Conservation (phyloP, 2,797 vertebrate genomes). For the Pangasius mekongensis region DNA sequence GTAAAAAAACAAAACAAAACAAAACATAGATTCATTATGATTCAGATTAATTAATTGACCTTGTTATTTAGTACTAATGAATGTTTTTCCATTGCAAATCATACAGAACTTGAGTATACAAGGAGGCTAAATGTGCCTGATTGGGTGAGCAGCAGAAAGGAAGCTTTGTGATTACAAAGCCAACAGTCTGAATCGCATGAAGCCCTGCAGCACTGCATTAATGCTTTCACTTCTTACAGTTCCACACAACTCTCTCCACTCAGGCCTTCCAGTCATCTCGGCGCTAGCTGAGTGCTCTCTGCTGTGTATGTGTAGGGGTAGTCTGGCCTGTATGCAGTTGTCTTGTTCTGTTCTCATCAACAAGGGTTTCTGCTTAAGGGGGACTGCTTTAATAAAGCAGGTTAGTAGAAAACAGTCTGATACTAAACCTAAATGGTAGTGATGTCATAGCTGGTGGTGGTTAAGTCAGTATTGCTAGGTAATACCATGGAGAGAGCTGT, state of each 20-base stretch:
- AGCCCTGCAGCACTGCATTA: constrained; percentile 25
- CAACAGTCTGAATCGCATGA: constrained; percentile 27
- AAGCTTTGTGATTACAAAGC: constrained; percentile 36
- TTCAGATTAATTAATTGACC: background rate
- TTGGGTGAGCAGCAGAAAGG: constrained; percentile 27
- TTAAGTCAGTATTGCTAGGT: background rate
- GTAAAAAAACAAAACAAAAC: background rate
- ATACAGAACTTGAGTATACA: background rate
- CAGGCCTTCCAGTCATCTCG: constrained; percentile 53
- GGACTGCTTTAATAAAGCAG: background rate
- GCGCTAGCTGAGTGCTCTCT: constrained; percentile 62
- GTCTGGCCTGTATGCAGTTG: constrained; percentile 17
- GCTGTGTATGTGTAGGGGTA: constrained; percentile 26
- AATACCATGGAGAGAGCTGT: background rate
- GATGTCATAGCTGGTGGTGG: constrained; percentile 18
- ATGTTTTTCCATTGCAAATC: background rate
- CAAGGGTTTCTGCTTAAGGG: constrained; percentile 1
- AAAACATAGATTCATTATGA: background rate
- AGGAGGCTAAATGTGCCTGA: constrained; percentile 6
- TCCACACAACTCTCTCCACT: constrained; percentile 39
- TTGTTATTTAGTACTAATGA: background rate
- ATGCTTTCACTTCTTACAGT: constrained; percentile 44
- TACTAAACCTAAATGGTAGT: background rate
- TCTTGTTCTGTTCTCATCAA: constrained; percentile 10
- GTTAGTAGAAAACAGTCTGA: constrained; percentile 8